Conservation (phyloP, 2,113 vertebrate species). For the Butastur rufipennis region DNA sequence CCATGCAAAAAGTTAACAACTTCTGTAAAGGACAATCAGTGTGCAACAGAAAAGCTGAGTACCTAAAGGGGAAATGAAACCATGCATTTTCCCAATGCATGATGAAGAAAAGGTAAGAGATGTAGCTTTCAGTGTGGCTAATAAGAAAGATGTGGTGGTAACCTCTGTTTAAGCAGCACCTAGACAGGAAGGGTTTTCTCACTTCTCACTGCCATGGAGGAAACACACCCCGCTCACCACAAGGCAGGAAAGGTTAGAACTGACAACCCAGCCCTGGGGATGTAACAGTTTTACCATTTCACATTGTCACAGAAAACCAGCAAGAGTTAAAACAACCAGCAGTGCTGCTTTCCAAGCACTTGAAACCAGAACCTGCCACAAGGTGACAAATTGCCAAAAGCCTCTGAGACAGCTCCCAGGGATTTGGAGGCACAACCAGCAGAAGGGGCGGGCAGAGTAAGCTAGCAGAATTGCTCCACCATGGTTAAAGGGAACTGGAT, state of each 20-base stretch:
- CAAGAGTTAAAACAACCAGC: background rate
- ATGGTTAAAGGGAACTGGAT: background rate
- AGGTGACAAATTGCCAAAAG: background rate
- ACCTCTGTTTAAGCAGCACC: background rate
- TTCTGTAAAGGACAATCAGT: background rate
- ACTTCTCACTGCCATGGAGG: background rate
- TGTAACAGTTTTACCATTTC: background rate
- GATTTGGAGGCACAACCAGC: background rate
- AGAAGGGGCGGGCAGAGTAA: background rate
- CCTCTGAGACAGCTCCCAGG: background rate
- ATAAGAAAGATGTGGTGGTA: background rate
- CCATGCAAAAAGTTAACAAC: conserved; percentile 28
- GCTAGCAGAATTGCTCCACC: background rate
- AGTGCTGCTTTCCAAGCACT: background rate
- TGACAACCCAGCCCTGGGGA: background rate
- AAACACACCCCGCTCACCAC: background rate
- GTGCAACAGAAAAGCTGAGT: background rate
- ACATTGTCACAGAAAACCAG: background rate
- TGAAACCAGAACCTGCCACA: background rate
- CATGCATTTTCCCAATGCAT: background rate
- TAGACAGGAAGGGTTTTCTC: background rate
- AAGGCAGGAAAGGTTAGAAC: background rate
- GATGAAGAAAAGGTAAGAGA: background rate
- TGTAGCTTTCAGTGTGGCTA: background rate
- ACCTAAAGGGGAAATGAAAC: background rate